Conservation (phyloP, 1,140 invertebrate genomes). For the Manduca sexta region DNA sequence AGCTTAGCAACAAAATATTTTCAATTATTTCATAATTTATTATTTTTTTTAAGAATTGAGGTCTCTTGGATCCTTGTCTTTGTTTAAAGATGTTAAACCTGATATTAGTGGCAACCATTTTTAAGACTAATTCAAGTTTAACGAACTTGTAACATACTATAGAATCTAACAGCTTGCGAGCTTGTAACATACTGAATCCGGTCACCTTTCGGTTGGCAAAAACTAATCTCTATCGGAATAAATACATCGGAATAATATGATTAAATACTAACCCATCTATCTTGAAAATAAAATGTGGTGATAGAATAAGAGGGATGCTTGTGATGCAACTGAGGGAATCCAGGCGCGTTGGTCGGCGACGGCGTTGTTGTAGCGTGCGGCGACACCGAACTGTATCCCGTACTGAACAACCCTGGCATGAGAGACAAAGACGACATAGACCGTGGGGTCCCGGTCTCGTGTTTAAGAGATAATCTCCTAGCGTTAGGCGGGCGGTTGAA, state of each 20-base stretch:
- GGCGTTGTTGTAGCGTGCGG: slow-evolving; percentile 73
- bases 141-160: no score
- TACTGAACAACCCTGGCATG: slow-evolving; percentile 47
- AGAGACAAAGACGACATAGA: slow-evolving; percentile 67
- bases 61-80: no score
- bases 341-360: slow-evolving; percentile 63
- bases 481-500: slow-evolving; percentile 87
- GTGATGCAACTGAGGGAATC: slow-evolving; percentile 58
- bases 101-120: no score
- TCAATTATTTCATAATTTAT: neutral
- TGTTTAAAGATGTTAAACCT: no score
- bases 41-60: no score
- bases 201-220: no score
- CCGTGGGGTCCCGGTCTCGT: slow-evolving; percentile 81
- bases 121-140: no score
- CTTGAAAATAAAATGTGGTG: slow-evolving; percentile 88
- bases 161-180: no score
- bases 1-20: neutral
- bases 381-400: slow-evolving; percentile 57
- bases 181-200: no score
- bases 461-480: slow-evolving; percentile 79
- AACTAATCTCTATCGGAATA: no score
- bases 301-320: slow-evolving; percentile 67
- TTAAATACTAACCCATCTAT: slow-evolving; percentile 70
- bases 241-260: neutral